Base-by-base conservation (phyloP, 2,113 vertebrate species). In the Plotosus lineatus region DNA sequence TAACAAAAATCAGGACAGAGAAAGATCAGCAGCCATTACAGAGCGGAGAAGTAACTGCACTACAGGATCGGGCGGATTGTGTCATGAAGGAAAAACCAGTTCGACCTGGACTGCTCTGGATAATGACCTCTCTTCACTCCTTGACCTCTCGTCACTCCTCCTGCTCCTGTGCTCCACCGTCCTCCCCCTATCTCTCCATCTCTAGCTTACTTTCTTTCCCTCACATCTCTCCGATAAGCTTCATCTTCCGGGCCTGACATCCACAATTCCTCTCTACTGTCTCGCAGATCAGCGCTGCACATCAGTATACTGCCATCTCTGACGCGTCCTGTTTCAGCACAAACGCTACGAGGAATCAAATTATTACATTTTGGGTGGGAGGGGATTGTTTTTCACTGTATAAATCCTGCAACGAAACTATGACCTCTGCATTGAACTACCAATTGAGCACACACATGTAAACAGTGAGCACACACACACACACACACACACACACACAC, bases 91-190 rank as follows among this genome's bases (percentile, higher is more conserved):
- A 31, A 63, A 23, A 60, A 56, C 77, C 44, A 65, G 68, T 81
- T 72, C 87, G 81, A 84, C 85, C 83, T 87, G 87, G 78, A 87
- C 84, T 79, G 46, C 74, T 58, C 53, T 80, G 65, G 81, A 48
- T 28, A 42, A 44, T 42, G 38, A 75, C 53, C 28, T 23, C 40
- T 71, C 68, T 46, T n/a, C 68, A 9, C 68, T 15, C 5, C 40
- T 4, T n/a, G n/a, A n/a, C 36, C 7, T 3, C 63, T 14, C 56
- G 1, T 5, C 28, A 0, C 31, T 23, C 36, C 36, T 66, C 63
- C 36, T 66, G 11, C 0, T n/a, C 36, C 63, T 38, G 38, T 38
- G 23, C 36, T 38, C 63, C n/a, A 23, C 63, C n/a, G 11, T 66
- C 63, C 42, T 19, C 28, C 26, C 17, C 44, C 28, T 28, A 74